These are phyloP conservation scores for Channa striata DNA, from an alignment of 2,797 vertebrate species.

Conservation along the genomic window DNA sequence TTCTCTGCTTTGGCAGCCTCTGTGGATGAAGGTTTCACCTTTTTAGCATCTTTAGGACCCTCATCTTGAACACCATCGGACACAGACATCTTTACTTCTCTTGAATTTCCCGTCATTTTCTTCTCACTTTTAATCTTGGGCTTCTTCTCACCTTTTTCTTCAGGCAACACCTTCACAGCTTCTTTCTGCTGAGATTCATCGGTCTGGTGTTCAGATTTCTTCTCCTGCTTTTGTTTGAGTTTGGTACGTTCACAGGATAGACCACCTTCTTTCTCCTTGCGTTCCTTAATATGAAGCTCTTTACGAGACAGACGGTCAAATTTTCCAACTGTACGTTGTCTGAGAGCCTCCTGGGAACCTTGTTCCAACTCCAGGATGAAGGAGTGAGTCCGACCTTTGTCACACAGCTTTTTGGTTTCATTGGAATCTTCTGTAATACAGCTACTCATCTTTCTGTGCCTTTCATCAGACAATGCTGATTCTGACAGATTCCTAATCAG, in stretches of 20 bases:
- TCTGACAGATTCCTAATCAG: conserved; percentile 86
- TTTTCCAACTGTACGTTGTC: conserved; percentile 85
- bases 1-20: conserved; percentile 87
- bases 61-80: conserved; percentile 83
- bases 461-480: conserved; percentile 85
- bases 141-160: conserved; percentile 92
- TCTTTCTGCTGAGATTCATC: conserved; percentile 86
- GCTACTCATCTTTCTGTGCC: conserved; percentile 82
- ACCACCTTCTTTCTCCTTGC: conserved; percentile 88
- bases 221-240: conserved; percentile 87
- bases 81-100: conserved; percentile 82
- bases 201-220: conserved; percentile 77
- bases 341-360: conserved; percentile 87
- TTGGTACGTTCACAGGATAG: conserved; percentile 89
- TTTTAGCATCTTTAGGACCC: conserved; percentile 84
- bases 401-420: conserved; percentile 85
- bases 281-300: conserved; percentile 82
- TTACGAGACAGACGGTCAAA: conserved; percentile 89
- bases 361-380: conserved; percentile 87
- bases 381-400: conserved; percentile 84
- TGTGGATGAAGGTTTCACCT: conserved; percentile 77
- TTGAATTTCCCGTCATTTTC: conserved; percentile 80
- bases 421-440: conserved; percentile 81
- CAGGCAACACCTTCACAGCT: conserved; percentile 76
- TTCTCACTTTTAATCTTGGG: conserved; percentile 89